Percentiles rank a stretch among this genome's conserved stretches.
These are phyloP conservation scores for Zenarchopterus dispar DNA, from an alignment of 2,797 vertebrate genomes.

Conservation along the genomic window DNA sequence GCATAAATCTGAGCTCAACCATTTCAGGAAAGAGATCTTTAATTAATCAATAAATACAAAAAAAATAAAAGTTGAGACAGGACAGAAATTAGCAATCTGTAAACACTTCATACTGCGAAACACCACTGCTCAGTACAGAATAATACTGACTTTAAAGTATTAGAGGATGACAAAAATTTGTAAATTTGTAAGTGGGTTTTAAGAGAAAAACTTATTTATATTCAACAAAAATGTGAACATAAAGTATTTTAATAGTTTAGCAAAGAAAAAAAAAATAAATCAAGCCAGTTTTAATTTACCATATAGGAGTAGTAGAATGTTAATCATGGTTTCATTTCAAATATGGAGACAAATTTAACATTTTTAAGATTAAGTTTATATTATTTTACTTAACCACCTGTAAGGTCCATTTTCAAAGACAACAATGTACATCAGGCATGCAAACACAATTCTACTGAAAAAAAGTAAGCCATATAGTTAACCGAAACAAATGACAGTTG, in stretches of 20 bases:
- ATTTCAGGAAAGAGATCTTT: constrained; percentile 41
- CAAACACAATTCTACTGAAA: background rate
- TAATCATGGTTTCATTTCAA: background rate
- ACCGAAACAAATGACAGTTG: background rate
- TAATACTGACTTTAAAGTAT: constrained; percentile 70
- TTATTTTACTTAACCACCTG: constrained; percentile 5
- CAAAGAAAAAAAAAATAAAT: background rate
- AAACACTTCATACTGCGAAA: constrained; percentile 62
- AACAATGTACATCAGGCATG: background rate
- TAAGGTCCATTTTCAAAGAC: constrained; percentile 13
- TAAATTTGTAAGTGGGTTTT: constrained; percentile 3
- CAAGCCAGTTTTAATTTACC: too few relatives aligned
- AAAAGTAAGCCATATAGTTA: background rate
- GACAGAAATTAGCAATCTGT: constrained; percentile 49
- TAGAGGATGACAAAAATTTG: constrained; percentile 21
- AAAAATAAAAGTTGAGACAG: constrained; percentile 51
- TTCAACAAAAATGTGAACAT: background rate
- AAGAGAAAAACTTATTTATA: background rate
- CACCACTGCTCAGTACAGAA: constrained; percentile 51
- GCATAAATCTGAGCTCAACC: constrained; percentile 2
- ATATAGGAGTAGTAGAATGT: too few relatives aligned
- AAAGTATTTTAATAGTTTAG: constrained; percentile 1
- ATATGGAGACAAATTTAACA: constrained; percentile 2
- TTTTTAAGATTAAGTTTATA: constrained; percentile 8
- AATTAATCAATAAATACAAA: constrained; percentile 69